Evolutionary conservation across 2,888 invertebrate genomes (phyloP).

Genomic region (Tachina lurida): DNA sequence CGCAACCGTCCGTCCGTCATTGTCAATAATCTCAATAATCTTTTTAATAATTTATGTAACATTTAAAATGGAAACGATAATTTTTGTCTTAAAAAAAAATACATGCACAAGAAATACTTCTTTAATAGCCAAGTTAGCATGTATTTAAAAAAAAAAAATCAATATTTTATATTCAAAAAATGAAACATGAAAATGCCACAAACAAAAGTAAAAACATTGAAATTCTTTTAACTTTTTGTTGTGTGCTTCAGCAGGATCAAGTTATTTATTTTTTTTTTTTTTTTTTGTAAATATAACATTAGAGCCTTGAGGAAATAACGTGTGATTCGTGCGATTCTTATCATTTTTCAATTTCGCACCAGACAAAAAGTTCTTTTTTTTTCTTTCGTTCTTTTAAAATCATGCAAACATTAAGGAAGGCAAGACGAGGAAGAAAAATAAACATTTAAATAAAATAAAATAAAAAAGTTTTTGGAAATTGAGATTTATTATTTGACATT

Average conservation of each 20-base stretch:
- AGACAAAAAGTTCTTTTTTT: slow-evolving; percentile 74
- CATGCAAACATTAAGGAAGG: slow-evolving; percentile 34
- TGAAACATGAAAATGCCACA: background rate
- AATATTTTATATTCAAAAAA: background rate
- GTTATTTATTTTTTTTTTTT: background rate
- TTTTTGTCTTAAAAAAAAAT: background rate
- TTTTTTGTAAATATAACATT: slow-evolving; percentile 63
- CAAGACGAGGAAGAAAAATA: slow-evolving; percentile 17
- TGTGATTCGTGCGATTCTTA: slow-evolving; percentile 76
- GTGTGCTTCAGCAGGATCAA: slow-evolving; percentile 45
- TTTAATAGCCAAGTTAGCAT: background rate
- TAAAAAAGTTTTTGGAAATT: slow-evolving; percentile 53
- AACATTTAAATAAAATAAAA: slow-evolving; percentile 12
- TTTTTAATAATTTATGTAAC: slow-evolving; percentile 2
- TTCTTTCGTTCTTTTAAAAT: background rate
- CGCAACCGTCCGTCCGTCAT: background rate
- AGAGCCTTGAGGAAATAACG: slow-evolving; percentile 65
- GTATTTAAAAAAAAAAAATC: background rate
- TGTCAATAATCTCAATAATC: slow-evolving; percentile 1
- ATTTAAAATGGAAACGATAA: background rate
- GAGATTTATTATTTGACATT: slow-evolving; percentile 70
- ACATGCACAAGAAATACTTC: background rate
- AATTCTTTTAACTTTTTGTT: slow-evolving; percentile 15
- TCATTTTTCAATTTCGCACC: slow-evolving; percentile 80
- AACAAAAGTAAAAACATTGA: background rate